Base-by-base conservation (phyloP, 1,140 invertebrate genomes). In the Venturia canescens region DNA sequence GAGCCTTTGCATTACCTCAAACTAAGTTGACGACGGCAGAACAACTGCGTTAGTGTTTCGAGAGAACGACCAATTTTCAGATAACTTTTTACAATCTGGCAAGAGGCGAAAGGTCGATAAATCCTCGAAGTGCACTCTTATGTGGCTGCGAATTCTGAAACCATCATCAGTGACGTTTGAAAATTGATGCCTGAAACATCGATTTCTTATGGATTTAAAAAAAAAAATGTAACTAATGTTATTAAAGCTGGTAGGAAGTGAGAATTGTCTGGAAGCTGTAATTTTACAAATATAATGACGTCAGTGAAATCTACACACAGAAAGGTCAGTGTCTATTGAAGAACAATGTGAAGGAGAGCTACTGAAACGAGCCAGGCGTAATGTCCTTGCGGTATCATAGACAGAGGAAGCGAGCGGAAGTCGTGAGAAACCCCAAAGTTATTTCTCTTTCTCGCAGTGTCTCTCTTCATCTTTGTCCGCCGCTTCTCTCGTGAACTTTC, bases 1-100 rank as follows among this genome's bases (percentile, higher is more conserved):
- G 38, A 15, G 57, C 21, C 13, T 66, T 57, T 66, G 44, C 50
- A 83, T 83, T 84, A 86, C 86, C 84, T 82, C 83, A 81, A 89
- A 88, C 84, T 88, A 89, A 87, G 86, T 89, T 90, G 86, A 86
- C 85, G 87, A 85, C 89, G 90, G 90, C 89, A 89, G 86, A 83
- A 85, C 84, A 83, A 87, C 85, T 86, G 86, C 67, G 60, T n/a
- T 21, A 23, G 50, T 79, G 75, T 81, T 60, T 77, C 79, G 50
- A 67, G 70, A 69, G 71, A 26, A 31, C 50, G 23, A n/a, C n/a
- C 44, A 77, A 77, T 78, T 82, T 83, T 18, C 60, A 34, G 16
- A 74, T 15, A 74, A n/a, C 44, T 27, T 53, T 53, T 23, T 27
- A 9, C 53, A 44, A 1, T 11, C 13, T 11, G 38, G 38, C 38